Evolutionary conservation across 2,888 invertebrate genomes (phyloP).

Genomic region (Cheilosia soror): DNA sequence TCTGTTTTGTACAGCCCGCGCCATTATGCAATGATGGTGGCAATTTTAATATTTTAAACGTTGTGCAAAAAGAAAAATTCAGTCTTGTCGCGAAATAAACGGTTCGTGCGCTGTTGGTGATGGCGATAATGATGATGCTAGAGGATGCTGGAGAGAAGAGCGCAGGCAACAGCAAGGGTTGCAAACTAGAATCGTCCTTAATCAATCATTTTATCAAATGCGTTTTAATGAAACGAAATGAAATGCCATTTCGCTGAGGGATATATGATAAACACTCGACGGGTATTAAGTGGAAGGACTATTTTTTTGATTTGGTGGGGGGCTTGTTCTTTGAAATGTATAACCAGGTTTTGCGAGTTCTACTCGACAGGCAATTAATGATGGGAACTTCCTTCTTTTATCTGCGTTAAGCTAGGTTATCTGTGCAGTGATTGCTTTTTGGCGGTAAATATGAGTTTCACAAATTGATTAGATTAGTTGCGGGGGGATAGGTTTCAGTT

Average conservation of each 20-base stretch:
- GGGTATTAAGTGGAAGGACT: conserved; percentile 51
- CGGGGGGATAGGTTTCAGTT: not conserved
- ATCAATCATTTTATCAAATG: conserved; percentile 72
- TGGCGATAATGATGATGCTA: conserved; percentile 57
- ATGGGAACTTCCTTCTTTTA: conserved; percentile 31
- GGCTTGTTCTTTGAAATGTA: conserved; percentile 42
- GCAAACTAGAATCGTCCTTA: conserved; percentile 50
- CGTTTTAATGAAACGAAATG: conserved; percentile 63
- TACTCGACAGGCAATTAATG: conserved; percentile 65
- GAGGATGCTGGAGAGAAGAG: conserved; percentile 27
- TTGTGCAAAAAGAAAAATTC: conserved; percentile 34
- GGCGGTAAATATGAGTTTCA: not conserved
- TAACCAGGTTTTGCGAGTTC: conserved; percentile 60
- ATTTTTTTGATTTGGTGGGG: conserved; percentile 5
- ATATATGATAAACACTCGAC: conserved; percentile 46
- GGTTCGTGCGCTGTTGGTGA: conserved; percentile 59
- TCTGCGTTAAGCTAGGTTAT: not conserved
- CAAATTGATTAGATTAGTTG: not conserved
- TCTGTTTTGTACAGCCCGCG: conserved; percentile 66
- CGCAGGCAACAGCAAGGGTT: conserved; percentile 33
- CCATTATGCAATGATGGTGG: conserved; percentile 73
- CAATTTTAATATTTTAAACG: conserved; percentile 72
- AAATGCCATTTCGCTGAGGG: conserved; percentile 48
- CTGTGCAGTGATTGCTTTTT: not conserved
- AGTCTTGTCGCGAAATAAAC: conserved; percentile 58